phyloP scores from a whole-genome alignment of 1,140 invertebrate genomes.

The Neelides sp. region DNA sequence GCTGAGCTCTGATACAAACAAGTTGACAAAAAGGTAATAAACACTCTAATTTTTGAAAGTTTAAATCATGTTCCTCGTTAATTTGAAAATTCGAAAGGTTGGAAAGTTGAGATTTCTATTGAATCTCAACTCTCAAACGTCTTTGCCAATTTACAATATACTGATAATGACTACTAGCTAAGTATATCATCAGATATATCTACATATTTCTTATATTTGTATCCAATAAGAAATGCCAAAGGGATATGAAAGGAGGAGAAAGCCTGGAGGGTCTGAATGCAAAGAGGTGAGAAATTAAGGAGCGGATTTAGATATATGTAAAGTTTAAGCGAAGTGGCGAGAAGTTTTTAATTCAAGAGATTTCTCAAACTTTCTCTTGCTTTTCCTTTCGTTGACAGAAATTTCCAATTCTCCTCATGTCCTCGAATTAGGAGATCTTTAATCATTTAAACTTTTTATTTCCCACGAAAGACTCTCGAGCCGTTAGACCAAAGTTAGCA shows the following conservation, averaged over 20 bases:
- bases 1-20: constrained; percentile 14
- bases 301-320: neutral
- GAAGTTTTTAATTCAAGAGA: too few species aligned
- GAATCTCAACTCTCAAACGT: neutral
- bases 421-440: neutral
- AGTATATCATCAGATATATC: neutral
- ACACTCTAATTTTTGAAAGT: too few species aligned
- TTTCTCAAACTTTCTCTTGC: too few species aligned
- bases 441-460: neutral
- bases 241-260: neutral
- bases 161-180: neutral
- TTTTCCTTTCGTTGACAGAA: too few species aligned
- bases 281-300: neutral
- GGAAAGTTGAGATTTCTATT: neutral
- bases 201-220: neutral
- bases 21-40: neutral
- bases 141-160: neutral
- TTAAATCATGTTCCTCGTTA: neutral
- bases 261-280: neutral
- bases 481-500: neutral
- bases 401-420: too few species aligned
- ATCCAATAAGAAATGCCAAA: neutral
- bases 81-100: neutral
- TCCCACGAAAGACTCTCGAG: neutral
- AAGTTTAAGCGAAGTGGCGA: too few species aligned